Conservation (phyloP, 2,113 vertebrate genomes). For the Thunnus maccoyii region DNA sequence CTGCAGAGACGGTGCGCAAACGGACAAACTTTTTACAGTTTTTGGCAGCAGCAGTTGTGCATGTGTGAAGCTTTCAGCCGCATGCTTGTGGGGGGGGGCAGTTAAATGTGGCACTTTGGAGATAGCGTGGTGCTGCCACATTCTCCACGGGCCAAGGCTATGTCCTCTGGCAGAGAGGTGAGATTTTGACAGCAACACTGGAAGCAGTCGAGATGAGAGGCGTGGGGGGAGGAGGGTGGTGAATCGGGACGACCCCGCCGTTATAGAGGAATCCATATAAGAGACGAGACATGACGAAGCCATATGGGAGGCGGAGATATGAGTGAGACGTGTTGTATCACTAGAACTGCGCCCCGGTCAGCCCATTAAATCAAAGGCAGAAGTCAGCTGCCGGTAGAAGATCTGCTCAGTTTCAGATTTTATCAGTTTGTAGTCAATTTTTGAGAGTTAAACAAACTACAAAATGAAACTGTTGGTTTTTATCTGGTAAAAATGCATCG, state of each 20-base stretch:
- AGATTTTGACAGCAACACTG: conserved; percentile 80
- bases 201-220: conserved; percentile 60
- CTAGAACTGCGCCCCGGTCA: too few species aligned
- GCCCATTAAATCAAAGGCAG: background rate
- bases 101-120: conserved; percentile 55
- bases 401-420: background rate
- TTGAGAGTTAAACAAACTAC: too few species aligned
- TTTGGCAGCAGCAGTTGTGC: background rate
- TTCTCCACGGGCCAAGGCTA: conserved; percentile 74
- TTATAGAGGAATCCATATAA: conserved; percentile 46
- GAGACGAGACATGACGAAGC: conserved; percentile 30
- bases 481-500: too few species aligned
- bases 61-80: conserved; percentile 16
- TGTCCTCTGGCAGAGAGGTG: conserved; percentile 82
- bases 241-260: background rate
- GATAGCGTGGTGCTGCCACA: conserved; percentile 77
- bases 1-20: background rate
- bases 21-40: background rate
- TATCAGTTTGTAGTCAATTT: background rate
- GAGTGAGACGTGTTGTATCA: too few species aligned
- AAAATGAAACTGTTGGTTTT: too few species aligned
- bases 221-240: conserved; percentile 10
- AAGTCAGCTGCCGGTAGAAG: background rate
- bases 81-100: background rate
- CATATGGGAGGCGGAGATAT: conserved; percentile 1